phyloP scores from a whole-genome alignment of 2,113 vertebrate species.

The Pavo muticus region DNA sequence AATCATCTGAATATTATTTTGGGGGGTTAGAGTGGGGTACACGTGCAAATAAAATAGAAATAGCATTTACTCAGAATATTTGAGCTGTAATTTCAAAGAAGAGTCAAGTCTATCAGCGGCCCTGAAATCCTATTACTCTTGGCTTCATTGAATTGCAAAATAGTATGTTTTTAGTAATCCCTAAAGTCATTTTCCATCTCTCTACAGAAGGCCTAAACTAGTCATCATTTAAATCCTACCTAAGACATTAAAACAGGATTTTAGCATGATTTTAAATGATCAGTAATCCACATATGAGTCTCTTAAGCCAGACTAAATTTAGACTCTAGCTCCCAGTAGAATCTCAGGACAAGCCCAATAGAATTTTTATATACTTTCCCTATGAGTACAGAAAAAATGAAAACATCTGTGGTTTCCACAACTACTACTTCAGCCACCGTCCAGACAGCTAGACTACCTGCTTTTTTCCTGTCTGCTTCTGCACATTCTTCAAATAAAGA shows the following conservation, averaged over 20 bases:
- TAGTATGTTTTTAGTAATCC: not conserved
- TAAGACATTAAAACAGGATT: slow-evolving; percentile 1
- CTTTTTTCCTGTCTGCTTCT: slow-evolving; percentile 14
- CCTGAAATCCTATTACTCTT: not conserved
- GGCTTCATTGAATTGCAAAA: not conserved
- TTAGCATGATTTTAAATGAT: not conserved
- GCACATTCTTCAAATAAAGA: not conserved
- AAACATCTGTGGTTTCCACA: not conserved
- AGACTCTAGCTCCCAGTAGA: not conserved
- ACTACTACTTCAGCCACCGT: not conserved
- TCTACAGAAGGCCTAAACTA: not conserved
- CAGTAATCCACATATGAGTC: not conserved
- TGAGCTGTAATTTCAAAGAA: not conserved
- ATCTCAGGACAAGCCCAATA: not conserved
- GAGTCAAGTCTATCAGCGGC: not conserved
- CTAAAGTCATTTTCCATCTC: not conserved
- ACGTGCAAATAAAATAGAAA: not conserved
- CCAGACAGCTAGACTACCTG: not conserved
- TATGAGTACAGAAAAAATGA: not conserved
- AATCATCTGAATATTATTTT: not conserved
- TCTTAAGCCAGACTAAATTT: slow-evolving; percentile 10
- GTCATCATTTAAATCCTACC: slow-evolving; percentile 11
- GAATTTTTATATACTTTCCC: not conserved
- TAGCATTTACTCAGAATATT: not conserved
- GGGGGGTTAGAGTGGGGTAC: no score